Evolutionary conservation across 2,888 invertebrate species (phyloP).

Genomic region (Halocaridina rubra): DNA sequence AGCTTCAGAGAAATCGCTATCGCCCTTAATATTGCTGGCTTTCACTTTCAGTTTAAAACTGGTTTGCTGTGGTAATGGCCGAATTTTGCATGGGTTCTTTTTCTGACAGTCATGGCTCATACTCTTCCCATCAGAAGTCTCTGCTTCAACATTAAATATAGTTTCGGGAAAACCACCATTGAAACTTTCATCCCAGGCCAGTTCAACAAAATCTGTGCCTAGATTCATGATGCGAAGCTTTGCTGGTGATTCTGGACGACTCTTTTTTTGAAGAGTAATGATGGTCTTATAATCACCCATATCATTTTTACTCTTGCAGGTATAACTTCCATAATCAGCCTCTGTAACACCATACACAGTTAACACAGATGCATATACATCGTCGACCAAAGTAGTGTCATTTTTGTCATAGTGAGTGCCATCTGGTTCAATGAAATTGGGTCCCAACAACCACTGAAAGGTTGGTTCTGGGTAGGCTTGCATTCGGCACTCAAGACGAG

Average conservation of each 20-base stretch:
- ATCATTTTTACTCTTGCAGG: conserved; percentile 90
- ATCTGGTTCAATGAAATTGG: conserved; percentile 82
- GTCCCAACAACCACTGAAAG: conserved; percentile 81
- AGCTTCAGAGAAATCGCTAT: conserved; percentile 88
- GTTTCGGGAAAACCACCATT: conserved; percentile 91
- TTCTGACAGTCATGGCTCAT: conserved; percentile 78
- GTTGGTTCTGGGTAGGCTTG: conserved; percentile 93
- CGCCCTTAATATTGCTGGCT: conserved; percentile 88
- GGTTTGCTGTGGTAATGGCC: conserved; percentile 86
- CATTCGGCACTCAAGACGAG: conserved; percentile 87
- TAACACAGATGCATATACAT: conserved; percentile 71
- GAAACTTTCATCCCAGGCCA: conserved; percentile 90
- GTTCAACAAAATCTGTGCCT: conserved; percentile 82
- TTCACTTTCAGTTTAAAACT: conserved; percentile 85
- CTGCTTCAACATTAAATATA: conserved; percentile 78
- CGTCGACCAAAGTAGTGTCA: conserved; percentile 54
- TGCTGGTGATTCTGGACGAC: conserved; percentile 86
- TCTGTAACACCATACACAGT: conserved; percentile 82
- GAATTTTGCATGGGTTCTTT: conserved; percentile 89
- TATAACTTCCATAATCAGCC: conserved; percentile 89
- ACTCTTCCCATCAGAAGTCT: conserved; percentile 50
- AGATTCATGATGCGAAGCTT: conserved; percentile 79
- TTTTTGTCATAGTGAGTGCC: conserved; percentile 73
- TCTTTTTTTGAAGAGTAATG: conserved; percentile 86
- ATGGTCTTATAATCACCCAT: conserved; percentile 75